These are phyloP conservation scores for Drosophila quasianomalipes DNA, from an alignment of 2,888 invertebrate species.

Conservation along the genomic window DNA sequence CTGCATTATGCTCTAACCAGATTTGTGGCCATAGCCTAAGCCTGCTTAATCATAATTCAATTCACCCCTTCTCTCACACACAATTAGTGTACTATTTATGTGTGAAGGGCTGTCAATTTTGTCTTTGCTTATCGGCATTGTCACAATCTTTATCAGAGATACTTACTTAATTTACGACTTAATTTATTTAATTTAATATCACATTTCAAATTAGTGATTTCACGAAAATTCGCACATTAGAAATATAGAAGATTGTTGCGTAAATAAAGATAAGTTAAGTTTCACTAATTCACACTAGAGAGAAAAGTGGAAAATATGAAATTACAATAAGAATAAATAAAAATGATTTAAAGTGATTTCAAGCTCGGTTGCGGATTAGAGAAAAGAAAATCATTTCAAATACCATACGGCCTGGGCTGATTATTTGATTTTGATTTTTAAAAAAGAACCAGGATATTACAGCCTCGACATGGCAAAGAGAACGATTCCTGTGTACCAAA, in stretches of 20 bases:
- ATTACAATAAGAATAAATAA: background rate
- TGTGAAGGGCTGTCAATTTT: conserved; percentile 39
- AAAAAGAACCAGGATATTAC: background rate
- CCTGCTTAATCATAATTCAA: conserved; percentile 46
- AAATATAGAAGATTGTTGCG: background rate
- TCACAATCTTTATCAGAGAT: conserved; percentile 53
- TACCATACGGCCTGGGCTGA: background rate
- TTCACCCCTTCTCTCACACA: conserved; percentile 2
- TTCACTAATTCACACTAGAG: background rate
- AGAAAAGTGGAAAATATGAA: too few species aligned
- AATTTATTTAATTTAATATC: too few species aligned
- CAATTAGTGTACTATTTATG: conserved; percentile 32
- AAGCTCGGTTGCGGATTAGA: background rate
- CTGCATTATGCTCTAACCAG: conserved; percentile 30
- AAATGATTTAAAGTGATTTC: too few species aligned
- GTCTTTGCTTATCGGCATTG: conserved; percentile 43
- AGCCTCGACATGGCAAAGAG: background rate
- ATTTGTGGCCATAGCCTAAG: conserved; percentile 39
- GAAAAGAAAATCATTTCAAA: background rate
- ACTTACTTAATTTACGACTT: conserved; percentile 52
- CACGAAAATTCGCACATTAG: background rate
- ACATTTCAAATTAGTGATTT: background rate
- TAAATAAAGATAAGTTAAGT: background rate
- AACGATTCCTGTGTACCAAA: conserved; percentile 39
- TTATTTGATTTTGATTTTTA: background rate